Conservation (phyloP, 2,113 vertebrate species). For the Felis catus region F.catus_Fca126_mat1.0 CM031416.1:140547001-140547500, state of each 20-base stretch:
- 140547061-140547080: rapidly evolving
- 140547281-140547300: neutral
- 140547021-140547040: neutral
- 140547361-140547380: neutral
- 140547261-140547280: neutral
- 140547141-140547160: neutral
- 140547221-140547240: neutral
- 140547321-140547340: neutral
- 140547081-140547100: neutral
- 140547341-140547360: neutral
- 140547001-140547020: neutral
- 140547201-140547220: neutral
- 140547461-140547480: neutral
- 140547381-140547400: rapidly evolving
- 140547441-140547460: neutral
- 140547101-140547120: neutral
- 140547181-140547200: conserved; percentile 1
- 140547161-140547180: neutral
- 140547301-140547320: neutral
- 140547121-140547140: neutral
- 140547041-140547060: neutral
- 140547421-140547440: neutral
- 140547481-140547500: neutral
- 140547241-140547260: conserved; percentile 2
- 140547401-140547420: rapidly evolving